Base-by-base conservation (phyloP, 2,797 vertebrate species). In the Phylloscopus collybita region DNA sequence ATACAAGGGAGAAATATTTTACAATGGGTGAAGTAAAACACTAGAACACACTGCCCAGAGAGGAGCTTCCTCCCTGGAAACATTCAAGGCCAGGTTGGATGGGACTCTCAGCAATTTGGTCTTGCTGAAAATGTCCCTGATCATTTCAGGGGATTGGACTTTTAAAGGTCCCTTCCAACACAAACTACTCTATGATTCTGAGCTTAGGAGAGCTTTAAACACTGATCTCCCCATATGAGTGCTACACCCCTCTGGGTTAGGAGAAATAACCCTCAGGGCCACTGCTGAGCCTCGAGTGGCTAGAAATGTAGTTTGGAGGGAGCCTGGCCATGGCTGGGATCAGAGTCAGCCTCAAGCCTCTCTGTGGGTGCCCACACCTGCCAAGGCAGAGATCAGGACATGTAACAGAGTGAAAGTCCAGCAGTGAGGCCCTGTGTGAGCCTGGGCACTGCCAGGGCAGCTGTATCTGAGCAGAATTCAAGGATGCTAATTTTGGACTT, bases 401-500 rank as follows among this genome's bases (percentile, higher is more conserved):
- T 0, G 10, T 1, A 60, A 27, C 11, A 53, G 64, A 9, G 27
- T 40, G 47, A 70, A 42, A 62, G n/a, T 32, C 30, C 61, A 74
- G 78, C 66, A 71, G 47, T 1, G 65, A 81, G 57, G 73, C 66
- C 47, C 45, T 86, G 44, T 13, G 64, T 1, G 23, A 79, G 59
- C 30, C 81, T 44, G 54, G 54, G 83, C 70, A 44, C 38, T 84
- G 59, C 59, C 78, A 81, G 66, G 73, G 70, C 83, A 86, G 82
- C 38, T 73, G 44, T 67, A 53, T 49, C 80, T 57, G 60, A 90
- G 80, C 38, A 86, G 49, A 51, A 71, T 67, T 74, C 69, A 71
- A 47, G 70, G 78, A 65, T 72, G n/a, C 84, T 96, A 66, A 92
- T 86, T 81, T 84, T 81, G 80, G 78, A 86, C 38, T 90, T 73